These are phyloP conservation scores for Oreotrochilus melanogaster DNA, from an alignment of 2,113 vertebrate species.

Conservation along the genomic window DNA sequence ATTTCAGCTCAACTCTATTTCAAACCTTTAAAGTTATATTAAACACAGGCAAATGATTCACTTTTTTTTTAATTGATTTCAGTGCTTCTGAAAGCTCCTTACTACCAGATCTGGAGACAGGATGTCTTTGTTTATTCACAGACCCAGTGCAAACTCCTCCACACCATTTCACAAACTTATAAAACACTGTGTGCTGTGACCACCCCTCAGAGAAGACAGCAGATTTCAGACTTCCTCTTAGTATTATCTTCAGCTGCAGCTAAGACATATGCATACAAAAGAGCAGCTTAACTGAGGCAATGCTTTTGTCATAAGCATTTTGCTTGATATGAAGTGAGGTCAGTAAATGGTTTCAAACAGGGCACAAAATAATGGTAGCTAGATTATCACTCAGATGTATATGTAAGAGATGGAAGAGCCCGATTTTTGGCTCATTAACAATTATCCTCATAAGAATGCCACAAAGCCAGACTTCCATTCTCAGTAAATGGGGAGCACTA, in stretches of 20 bases:
- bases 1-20: not conserved
- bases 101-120: slow-evolving; percentile 47
- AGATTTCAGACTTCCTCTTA: not conserved
- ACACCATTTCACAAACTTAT: not conserved
- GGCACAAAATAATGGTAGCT: not conserved
- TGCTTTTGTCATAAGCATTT: not conserved
- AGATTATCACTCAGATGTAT: not conserved
- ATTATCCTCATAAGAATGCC: not conserved
- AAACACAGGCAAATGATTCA: not conserved
- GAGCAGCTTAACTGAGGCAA: not conserved
- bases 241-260: not conserved
- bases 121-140: slow-evolving; percentile 38
- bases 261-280: not conserved
- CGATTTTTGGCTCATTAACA: not conserved
- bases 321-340: not conserved
- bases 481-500: not conserved
- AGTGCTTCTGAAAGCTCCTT: slow-evolving; percentile 20
- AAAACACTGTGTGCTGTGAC: not conserved
- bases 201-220: not conserved
- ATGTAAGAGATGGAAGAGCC: not conserved
- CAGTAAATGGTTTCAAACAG: not conserved
- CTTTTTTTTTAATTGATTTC: not conserved
- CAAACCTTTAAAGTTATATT: slow-evolving; percentile 3
- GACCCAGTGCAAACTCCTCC: not conserved
- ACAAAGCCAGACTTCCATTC: not conserved